Evolutionary conservation across 2,888 invertebrate species (phyloP).

Genomic region (Chrysomela aeneicollis): DNA sequence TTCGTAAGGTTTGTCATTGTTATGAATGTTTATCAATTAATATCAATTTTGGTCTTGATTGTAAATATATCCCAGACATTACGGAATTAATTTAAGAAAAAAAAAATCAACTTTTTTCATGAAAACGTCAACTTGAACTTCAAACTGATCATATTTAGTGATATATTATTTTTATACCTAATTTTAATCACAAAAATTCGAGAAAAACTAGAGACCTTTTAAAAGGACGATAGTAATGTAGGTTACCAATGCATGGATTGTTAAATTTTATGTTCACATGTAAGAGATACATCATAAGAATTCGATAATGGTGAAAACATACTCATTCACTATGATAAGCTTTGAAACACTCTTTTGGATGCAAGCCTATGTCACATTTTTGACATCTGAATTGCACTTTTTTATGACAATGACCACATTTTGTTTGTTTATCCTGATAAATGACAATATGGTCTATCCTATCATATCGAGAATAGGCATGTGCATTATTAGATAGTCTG

Average conservation of each 20-base stretch:
- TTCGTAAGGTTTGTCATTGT: too few relatives aligned
- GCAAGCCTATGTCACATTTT: not conserved
- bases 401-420: conserved; percentile 4
- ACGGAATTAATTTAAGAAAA: too few relatives aligned
- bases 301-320: too few relatives aligned
- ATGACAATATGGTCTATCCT: not conserved
- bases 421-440: not conserved
- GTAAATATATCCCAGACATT: too few relatives aligned
- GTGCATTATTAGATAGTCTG: not conserved
- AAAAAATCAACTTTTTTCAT: too few relatives aligned
- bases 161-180: too few relatives aligned
- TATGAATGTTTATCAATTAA: too few relatives aligned
- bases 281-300: not conserved
- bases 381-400: not conserved
- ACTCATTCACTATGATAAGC: not conserved
- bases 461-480: conserved; percentile 1
- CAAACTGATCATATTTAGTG: too few relatives aligned
- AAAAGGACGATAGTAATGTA: not conserved
- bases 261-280: not conserved
- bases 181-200: too few relatives aligned
- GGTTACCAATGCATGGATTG: not conserved
- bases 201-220: not conserved
- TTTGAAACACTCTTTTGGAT: not conserved
- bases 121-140: too few relatives aligned
- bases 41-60: too few relatives aligned